Base-by-base conservation (phyloP, 2,888 invertebrate genomes). In the Caenorhabditis plicata region DNA sequence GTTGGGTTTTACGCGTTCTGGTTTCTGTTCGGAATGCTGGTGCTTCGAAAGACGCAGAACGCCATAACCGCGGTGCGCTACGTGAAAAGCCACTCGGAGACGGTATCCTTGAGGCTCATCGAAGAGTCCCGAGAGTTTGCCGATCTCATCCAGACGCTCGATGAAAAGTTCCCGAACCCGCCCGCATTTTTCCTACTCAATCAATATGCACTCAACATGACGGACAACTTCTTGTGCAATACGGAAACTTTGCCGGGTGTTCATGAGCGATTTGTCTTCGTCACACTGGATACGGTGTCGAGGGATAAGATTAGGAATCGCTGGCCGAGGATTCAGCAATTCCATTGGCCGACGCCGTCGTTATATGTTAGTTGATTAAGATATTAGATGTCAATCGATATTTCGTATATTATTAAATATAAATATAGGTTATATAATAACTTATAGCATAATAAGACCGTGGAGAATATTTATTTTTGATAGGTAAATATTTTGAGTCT, bases 221-320 rank as follows among this genome's bases (percentile, higher is more conserved):
- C 79, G 3, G 76, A 77, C 68, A 79, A 80, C 61, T 79, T 79
- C 54, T 56, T 79, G 4, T 79, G 79, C 57, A 79, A 79, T 55
- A 79, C 79, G 22, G 68, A 47, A 2, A 63, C 63, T 9, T 35
- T 68, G 25, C 38, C 36, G 4, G 68, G 68, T 7, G 63, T 58
- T 11, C 68, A 68, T 20, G 65, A 68, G n/a, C 39, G 79, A 7
- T 68, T 80, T 36, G 68, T 79, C 44, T 79, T 79, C 48, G 79
- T 79, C 25, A 79, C 79, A 1, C 49, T 79, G 63, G 79, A 79
- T 54, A 66, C 71, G 5, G 71, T 68, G 3, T 71, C 79, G 0
- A 45, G 75, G 22, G 74, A 78, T 49, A 69, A 61, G 3, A 54
- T 79, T 29, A 52, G 45, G 35, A 49, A 68, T 25, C 40, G 68